Evolutionary conservation across 1,140 invertebrate species (phyloP), one percentile per base, ranked within the genome.

Genomic region (Asobara japonica): DNA sequence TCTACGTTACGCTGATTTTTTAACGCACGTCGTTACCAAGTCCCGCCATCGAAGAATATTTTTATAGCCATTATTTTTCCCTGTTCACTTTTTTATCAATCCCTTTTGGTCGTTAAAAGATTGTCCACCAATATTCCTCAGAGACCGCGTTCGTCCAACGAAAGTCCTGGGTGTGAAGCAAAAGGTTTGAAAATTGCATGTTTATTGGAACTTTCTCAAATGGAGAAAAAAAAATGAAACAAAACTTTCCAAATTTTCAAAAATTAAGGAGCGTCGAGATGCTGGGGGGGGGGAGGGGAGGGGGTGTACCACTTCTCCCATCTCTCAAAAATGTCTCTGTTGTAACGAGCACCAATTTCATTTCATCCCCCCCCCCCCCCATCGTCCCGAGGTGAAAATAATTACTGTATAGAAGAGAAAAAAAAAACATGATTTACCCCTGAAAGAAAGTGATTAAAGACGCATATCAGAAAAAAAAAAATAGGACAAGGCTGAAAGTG

Each of bases 11-110:
- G 36, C 18, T 29, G 25, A 22, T 62, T 22, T 62, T 45, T 29
- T 51, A 48, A 51, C 27, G 29, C 56, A 60, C 71, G 22, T n/a
- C 38, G 48, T 70, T 62, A 16, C 60, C 69, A 64, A 62, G 33
- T 38, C 65, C 25, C 25, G 16, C 22, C 36, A 33, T 20, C 45
- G 33, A 2, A 41, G 56, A 18, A 38, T 25, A 67, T 61, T 84
- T 84, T 84, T 85, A 83, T 80, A 82, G 82, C 84, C 84, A 85
- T 85, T 83, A 86, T 84, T 84, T 84, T 82, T 82, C 79, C 78
- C 75, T 81, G 80, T 83, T 80, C 81, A 79, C 74, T 68, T 77
- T 80, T 74, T 75, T 82, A 81, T 79, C 18, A n/a, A n/a, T 31
- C 22, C 30, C 10, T 7, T 5, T n/a, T 45, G 41, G 75, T 83